Percentiles rank a stretch among this genome's conserved stretches.
Conservation (phyloP, 2,113 vertebrate species). For the Dinomys branickii region DNA sequence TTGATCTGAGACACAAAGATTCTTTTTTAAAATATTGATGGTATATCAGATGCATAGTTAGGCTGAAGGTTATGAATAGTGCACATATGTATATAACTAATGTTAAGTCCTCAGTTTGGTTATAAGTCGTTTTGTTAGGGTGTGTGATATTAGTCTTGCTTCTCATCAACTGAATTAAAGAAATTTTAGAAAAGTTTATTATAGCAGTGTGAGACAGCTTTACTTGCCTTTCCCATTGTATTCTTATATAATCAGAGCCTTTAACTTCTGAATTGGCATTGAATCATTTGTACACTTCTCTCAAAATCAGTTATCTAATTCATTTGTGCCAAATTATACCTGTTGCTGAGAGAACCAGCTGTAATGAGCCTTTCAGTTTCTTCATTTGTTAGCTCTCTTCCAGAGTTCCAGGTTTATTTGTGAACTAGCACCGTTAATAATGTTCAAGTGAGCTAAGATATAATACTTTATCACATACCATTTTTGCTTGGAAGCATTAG, state of each 20-base stretch:
- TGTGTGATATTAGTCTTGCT: neutral
- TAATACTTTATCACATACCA: neutral
- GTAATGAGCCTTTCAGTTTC: constrained; percentile 35
- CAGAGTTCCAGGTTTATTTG: constrained; percentile 33
- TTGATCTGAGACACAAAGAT: neutral
- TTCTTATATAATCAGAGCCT: neutral
- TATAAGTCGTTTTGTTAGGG: neutral
- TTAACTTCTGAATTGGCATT: constrained; percentile 30
- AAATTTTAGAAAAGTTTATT: neutral
- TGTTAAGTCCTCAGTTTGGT: neutral
- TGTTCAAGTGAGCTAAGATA: constrained; percentile 16
- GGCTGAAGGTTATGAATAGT: neutral
- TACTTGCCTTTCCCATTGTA: neutral
- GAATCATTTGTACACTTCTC: constrained; percentile 3
- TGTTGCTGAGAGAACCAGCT: constrained; percentile 50
- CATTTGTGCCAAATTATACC: constrained; percentile 19
- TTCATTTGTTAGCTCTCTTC: constrained; percentile 47
- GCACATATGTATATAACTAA: neutral
- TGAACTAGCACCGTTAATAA: constrained; percentile 35
- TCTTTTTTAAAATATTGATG: neutral
- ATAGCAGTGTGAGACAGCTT: neutral
- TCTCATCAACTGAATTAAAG: neutral
- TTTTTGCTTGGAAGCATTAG: constrained; percentile 45
- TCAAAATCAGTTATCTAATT: constrained; percentile 50
- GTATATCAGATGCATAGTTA: neutral